Conservation (phyloP, 2,888 invertebrate species). For the Malthinus seriepunctatus region DNA sequence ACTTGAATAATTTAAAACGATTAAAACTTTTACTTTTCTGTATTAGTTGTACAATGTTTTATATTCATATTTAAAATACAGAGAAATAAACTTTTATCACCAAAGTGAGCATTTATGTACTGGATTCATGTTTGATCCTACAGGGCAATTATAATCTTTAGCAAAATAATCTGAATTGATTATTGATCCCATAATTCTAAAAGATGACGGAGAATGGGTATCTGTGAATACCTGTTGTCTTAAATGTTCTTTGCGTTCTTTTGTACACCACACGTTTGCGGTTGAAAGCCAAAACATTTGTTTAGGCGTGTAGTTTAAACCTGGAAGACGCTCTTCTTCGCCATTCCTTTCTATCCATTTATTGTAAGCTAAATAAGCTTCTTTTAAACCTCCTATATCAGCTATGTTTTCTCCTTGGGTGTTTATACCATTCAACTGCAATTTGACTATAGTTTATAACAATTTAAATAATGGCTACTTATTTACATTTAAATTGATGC, state of each 20-base stretch:
- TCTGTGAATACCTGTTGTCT: slow-evolving; percentile 34
- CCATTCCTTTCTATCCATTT: slow-evolving; percentile 45
- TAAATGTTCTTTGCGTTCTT: slow-evolving; percentile 17
- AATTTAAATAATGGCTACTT: not conserved
- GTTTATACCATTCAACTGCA: slow-evolving; percentile 58
- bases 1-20: no score
- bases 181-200: slow-evolving; percentile 59
- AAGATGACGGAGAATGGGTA: slow-evolving; percentile 46
- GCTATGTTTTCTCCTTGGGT: slow-evolving; percentile 89
- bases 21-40: no score
- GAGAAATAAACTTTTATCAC: slow-evolving; percentile 7
- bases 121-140: slow-evolving; percentile 60
- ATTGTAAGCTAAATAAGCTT: slow-evolving; percentile 68
- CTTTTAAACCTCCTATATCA: slow-evolving; percentile 89
- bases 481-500: slow-evolving; percentile 8
- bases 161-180: slow-evolving; percentile 60
- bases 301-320: slow-evolving; percentile 39
- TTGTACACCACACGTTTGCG: slow-evolving; percentile 74
- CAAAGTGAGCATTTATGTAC: slow-evolving; percentile 53
- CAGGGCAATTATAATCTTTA: slow-evolving; percentile 59
- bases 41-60: no score
- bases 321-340: slow-evolving; percentile 20
- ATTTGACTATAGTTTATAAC: not conserved
- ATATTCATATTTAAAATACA: no score
- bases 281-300: slow-evolving; percentile 60